Base-by-base conservation (phyloP, 2,797 vertebrate species). In the Toxotes lorentzi region DNA sequence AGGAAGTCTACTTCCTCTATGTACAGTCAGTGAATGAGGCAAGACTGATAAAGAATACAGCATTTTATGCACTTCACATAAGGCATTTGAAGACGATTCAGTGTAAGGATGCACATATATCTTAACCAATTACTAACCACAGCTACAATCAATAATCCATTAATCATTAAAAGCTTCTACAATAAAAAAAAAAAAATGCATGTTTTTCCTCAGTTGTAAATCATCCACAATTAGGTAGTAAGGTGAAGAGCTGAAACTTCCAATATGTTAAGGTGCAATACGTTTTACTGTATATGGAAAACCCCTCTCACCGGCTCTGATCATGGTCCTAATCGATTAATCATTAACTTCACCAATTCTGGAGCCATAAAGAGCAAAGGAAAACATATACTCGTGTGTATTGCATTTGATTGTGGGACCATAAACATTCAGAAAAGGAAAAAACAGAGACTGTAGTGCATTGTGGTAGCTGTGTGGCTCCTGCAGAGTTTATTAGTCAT, bases 1-100 rank as follows among this genome's bases (percentile, higher is more conserved):
- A 51, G n/a, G n/a, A n/a, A 47, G 78, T 86, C 67, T 50, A 73
- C 54, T 63, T 77, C 53, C 40, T 83, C 34, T 9, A 47, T 64
- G 34, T 47, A 40, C 47, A 30, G 5, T 10, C 41, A 83, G 32
- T 53, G 24, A 72, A 73, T 71, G 27, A 77, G 19, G 34, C 1
- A 7, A 60, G 2, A 50, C 43, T 51, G 23, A 76, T 48, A 17
- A 69, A 58, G 4, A 41, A 34, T 27, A 34, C 10, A 34, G 40
- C 16, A 40, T 38, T 65, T 38, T 6, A 54, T 45, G 38, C 17
- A n/a, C 3, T 35, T 56, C 30, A 64, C 30, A 19, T 34, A 27
- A 14, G 3, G 12, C 23, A 47, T 32, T 41, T 67, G 12, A 78
- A 66, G 53, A 65, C 16, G 66, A 51, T n/a, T 57, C 6, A 47